Evolutionary conservation across 2,888 invertebrate genomes (phyloP).

Genomic region (Tinea trinotella): DNA sequence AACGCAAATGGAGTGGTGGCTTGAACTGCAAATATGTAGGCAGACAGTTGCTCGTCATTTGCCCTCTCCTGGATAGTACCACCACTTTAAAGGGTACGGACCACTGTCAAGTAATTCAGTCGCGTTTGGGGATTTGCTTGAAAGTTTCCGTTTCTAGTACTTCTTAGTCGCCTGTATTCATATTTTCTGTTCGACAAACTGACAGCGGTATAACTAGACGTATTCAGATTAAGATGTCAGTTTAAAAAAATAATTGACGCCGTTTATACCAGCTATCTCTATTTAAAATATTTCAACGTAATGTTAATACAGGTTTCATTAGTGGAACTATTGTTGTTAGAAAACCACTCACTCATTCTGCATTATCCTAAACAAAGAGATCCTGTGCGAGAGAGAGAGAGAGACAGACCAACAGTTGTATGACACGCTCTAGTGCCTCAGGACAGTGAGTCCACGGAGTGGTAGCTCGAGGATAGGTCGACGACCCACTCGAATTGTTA

Average conservation of each 20-base stretch:
- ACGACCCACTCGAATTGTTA: conserved; percentile 4
- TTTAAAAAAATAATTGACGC: neutral
- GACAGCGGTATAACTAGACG: neutral
- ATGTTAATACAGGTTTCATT: neutral
- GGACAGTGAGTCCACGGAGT: neutral
- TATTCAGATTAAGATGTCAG: neutral
- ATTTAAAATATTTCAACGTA: neutral
- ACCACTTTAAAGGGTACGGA: too few species aligned
- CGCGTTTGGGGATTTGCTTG: too few species aligned
- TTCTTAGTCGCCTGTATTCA: too few species aligned
- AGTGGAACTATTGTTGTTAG: neutral
- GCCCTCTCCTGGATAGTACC: too few species aligned
- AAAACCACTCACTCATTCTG: neutral
- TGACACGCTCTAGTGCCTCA: conserved; percentile 2
- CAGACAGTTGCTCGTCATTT: too few species aligned
- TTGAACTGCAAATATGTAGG: too few species aligned
- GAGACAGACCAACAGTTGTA: neutral
- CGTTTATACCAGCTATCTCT: neutral
- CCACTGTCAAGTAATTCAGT: too few species aligned
- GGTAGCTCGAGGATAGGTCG: conserved; percentile 6
- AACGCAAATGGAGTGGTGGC: too few species aligned
- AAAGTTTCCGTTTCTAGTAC: too few species aligned
- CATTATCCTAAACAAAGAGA: neutral
- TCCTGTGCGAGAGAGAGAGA: conserved; percentile 6
- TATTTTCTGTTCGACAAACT: too few species aligned